Evolutionary conservation across 2,797 vertebrate species (phyloP).

Genomic region (Galagoides demidoff): DNA sequence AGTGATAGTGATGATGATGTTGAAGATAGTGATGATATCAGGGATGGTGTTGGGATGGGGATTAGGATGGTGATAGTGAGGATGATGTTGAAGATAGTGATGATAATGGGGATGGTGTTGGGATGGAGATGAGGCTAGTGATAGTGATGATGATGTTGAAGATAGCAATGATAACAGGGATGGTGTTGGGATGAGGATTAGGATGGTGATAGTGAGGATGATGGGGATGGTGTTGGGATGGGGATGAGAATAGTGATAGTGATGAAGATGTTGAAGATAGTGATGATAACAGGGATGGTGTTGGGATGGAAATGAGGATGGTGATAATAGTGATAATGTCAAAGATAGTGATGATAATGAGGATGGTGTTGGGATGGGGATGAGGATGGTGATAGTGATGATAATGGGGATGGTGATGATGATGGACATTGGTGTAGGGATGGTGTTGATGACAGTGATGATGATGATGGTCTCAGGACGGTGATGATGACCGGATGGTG

Average conservation of each 20-base stretch:
- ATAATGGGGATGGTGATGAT: not conserved
- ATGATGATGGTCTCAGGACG: not conserved
- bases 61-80: too few species aligned
- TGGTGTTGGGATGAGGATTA: not conserved
- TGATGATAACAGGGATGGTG: not conserved
- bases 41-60: too few species aligned
- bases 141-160: not conserved
- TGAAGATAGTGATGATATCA: not conserved
- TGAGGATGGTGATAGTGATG: fast-evolving
- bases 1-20: too few species aligned
- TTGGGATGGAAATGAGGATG: too few species aligned
- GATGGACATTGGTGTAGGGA: too few species aligned
- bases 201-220: not conserved
- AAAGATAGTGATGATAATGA: too few species aligned
- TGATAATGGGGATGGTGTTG: too few species aligned
- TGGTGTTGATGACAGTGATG: too few species aligned
- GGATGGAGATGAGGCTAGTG: too few species aligned
- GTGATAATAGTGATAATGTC: too few species aligned
- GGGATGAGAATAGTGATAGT: not conserved
- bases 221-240: fast-evolving
- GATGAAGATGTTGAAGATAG: too few species aligned
- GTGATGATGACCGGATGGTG: not conserved
- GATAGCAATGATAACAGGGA: too few species aligned
- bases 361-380: not conserved
- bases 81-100: not conserved